Percentiles rank a stretch among this genome's conserved stretches.
Evolutionary conservation across 2,888 invertebrate genomes (phyloP).

Genomic region (Griposia aprilina): DNA sequence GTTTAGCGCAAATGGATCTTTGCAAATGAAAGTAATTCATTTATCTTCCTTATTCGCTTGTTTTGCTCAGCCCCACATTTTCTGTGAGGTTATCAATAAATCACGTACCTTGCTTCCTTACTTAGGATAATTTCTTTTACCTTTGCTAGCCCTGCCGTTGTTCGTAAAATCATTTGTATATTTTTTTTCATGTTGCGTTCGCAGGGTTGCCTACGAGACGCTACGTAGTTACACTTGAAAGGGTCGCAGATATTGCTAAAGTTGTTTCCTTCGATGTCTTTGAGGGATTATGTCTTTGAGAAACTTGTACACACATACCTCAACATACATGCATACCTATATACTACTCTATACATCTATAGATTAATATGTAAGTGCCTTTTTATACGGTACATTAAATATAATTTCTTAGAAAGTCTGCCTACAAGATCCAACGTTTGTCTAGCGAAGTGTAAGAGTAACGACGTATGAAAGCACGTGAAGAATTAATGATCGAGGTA

Average conservation of each 20-base stretch:
- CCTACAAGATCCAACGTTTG: neutral
- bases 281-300: constrained; percentile 52
- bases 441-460: neutral
- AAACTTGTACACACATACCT: constrained; percentile 24
- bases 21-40: constrained; percentile 85
- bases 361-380: neutral
- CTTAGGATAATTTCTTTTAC: constrained; percentile 82
- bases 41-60: constrained; percentile 87
- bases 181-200: constrained; percentile 70
- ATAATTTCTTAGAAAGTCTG: neutral
- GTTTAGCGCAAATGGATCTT: constrained; percentile 75
- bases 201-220: constrained; percentile 63
- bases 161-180: constrained; percentile 78
- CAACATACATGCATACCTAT: neutral
- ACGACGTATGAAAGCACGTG: neutral
- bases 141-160: constrained; percentile 75
- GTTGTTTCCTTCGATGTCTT: constrained; percentile 49
- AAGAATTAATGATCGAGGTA: neutral
- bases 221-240: constrained; percentile 52
- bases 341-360: neutral
- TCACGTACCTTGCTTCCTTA: constrained; percentile 85
- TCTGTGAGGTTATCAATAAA: constrained; percentile 84
- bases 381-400: neutral
- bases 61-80: constrained; percentile 82
- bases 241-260: constrained; percentile 46